Evolutionary conservation across 1,140 invertebrate species (phyloP).

Genomic region (Drosophila ohnishii): DNA sequence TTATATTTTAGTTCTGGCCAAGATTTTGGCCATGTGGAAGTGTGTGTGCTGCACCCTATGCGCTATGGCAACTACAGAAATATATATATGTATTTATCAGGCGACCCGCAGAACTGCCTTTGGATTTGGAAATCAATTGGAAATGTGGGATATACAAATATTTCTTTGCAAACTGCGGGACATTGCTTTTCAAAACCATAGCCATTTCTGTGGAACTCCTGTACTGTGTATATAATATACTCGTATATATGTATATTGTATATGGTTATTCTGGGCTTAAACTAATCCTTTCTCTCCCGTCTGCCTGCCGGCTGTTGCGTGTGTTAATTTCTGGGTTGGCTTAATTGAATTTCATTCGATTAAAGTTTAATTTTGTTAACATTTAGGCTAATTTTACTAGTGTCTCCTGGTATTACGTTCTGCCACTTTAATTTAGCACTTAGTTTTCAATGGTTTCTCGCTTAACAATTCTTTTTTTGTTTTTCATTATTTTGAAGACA

Average conservation of each 20-base stretch:
- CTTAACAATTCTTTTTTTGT: conserved; percentile 40
- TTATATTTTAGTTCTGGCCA: conserved; percentile 43
- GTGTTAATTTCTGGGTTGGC: conserved; percentile 31
- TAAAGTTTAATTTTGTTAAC: conserved; percentile 46
- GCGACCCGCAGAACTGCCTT: background rate
- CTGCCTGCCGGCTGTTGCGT: conserved; percentile 14
- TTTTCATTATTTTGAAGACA: conserved; percentile 73
- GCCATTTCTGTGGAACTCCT: background rate
- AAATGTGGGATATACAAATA: conserved; percentile 1
- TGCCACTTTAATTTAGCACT: conserved; percentile 71
- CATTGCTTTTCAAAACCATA: background rate
- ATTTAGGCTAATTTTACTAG: conserved; percentile 72
- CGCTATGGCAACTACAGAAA: conserved; percentile 60
- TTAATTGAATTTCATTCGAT: conserved; percentile 69
- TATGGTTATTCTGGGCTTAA: conserved; percentile 44
- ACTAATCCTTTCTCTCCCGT: conserved; percentile 11
- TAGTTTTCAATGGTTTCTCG: conserved; percentile 72
- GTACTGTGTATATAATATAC: conserved; percentile 22
- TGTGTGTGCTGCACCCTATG: conserved; percentile 47
- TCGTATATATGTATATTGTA: conserved; percentile 32
- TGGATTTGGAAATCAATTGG: conserved; percentile 1
- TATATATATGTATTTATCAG: conserved; percentile 33
- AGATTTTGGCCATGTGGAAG: conserved; percentile 46
- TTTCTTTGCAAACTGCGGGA: background rate
- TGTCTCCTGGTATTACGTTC: conserved; percentile 42